Percentiles rank a stretch among this genome's conserved stretches.
Evolutionary conservation across 2,888 invertebrate genomes (phyloP).

Genomic region (Troides aeacus): DNA sequence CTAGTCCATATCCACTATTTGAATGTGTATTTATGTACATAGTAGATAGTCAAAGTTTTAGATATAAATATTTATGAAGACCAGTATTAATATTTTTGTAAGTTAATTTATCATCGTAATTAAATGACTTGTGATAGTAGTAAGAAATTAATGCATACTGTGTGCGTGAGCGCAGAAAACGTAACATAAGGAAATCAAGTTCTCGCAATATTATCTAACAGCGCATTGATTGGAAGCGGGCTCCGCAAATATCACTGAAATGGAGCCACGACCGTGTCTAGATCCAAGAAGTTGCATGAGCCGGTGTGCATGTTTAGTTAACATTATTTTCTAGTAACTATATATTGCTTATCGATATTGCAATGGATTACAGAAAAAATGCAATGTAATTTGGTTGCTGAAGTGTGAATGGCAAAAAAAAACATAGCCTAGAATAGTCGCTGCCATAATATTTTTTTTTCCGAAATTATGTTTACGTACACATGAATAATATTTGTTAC

Average conservation of each 20-base stretch:
- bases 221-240: conserved; percentile 34
- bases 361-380: not conserved
- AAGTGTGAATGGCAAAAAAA: not conserved
- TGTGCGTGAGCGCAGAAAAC: conserved; percentile 45
- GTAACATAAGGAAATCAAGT: conserved; percentile 65
- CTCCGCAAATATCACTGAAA: conserved; percentile 3
- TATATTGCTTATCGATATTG: conserved; percentile 1
- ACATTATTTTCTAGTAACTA: conserved; percentile 9
- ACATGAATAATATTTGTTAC: not conserved
- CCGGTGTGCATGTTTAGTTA: conserved; percentile 15
- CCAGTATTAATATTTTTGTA: conserved; percentile 33
- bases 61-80: not conserved
- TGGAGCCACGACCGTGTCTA: conserved; percentile 1
- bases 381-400: not conserved
- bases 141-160: conserved; percentile 41
- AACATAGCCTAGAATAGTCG: not conserved
- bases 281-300: conserved; percentile 3
- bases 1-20: conserved; percentile 16
- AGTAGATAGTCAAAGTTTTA: not conserved
- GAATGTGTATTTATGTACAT: not conserved
- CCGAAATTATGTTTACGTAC: not conserved
- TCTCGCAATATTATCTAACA: conserved; percentile 63
- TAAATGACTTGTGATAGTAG: conserved; percentile 44
- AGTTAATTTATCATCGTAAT: conserved; percentile 39
- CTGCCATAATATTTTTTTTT: not conserved